Conservation (phyloP, 2,888 invertebrate genomes). For the Cephus pulcher region DNA sequence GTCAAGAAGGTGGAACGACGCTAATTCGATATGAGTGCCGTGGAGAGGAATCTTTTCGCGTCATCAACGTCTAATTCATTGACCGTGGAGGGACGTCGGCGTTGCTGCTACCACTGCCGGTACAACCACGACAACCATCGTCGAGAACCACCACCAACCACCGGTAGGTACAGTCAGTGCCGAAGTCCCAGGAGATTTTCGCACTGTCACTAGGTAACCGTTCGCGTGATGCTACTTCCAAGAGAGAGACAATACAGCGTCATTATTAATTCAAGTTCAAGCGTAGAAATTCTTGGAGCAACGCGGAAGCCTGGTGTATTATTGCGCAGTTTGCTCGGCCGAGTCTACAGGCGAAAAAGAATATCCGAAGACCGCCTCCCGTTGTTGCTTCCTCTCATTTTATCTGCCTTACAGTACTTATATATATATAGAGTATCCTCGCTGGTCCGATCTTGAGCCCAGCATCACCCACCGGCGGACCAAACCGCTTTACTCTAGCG, state of each 20-base stretch:
- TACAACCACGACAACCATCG: too few relatives aligned
- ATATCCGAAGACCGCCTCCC: background rate
- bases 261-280: slow-evolving; percentile 52
- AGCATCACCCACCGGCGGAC: background rate
- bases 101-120: background rate
- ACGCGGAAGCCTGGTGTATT: slow-evolving; percentile 47
- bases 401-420: background rate
- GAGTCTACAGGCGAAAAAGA: background rate
- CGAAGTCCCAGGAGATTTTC: slow-evolving; percentile 37
- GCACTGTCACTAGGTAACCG: slow-evolving; percentile 57
- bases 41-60: slow-evolving; percentile 29
- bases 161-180: background rate
- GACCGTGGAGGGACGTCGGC: slow-evolving; percentile 18
- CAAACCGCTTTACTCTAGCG: background rate
- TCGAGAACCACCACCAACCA: background rate
- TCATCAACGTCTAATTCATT: slow-evolving; percentile 56
- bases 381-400: background rate
- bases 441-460: background rate
- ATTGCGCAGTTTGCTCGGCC: background rate
- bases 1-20: background rate
- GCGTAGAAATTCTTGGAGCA: slow-evolving; percentile 49
- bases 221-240: slow-evolving; percentile 39
- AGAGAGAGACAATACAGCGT: slow-evolving; percentile 32
- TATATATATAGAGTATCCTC: background rate
- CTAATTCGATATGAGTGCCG: slow-evolving; percentile 5